Percentiles rank a stretch among this genome's conserved stretches.
phyloP scores from a whole-genome alignment of 2,113 vertebrate species.

The Octodon degus region DNA sequence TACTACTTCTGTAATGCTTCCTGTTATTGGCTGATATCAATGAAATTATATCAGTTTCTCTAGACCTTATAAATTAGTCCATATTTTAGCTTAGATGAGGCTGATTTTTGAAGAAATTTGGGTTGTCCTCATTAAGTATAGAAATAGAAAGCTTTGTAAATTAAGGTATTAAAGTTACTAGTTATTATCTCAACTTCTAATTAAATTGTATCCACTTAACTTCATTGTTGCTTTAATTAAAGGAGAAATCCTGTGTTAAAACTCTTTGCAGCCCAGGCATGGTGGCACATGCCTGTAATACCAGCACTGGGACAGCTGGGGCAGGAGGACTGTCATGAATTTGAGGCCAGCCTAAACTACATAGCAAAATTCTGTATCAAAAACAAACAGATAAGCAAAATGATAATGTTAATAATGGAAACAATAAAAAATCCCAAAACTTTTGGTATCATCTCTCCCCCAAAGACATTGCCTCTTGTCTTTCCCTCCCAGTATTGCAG shows the following conservation, averaged over 20 bases:
- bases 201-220: constrained; percentile 36
- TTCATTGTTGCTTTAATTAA: constrained; percentile 16
- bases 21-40: not conserved
- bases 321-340: not conserved
- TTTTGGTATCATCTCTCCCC: not conserved
- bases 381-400: not conserved
- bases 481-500: not conserved
- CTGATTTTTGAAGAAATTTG: constrained; percentile 40
- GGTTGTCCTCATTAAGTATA: constrained; percentile 5
- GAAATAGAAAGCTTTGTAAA: constrained; percentile 33
- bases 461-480: not conserved
- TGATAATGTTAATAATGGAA: not conserved
- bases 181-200: not conserved
- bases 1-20: constrained; percentile 19
- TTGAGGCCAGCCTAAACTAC: not conserved
- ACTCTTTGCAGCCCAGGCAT: not conserved
- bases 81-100: not conserved
- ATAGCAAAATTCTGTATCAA: not conserved
- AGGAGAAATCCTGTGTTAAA: constrained; percentile 15
- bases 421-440: not conserved
- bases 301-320: not conserved
- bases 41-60: not conserved
- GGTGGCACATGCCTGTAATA: not conserved
- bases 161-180: constrained; percentile 23
- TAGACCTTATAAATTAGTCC: constrained; percentile 15